phyloP scores from a whole-genome alignment of 2,113 vertebrate species.

The Apteryx mantelli region DNA sequence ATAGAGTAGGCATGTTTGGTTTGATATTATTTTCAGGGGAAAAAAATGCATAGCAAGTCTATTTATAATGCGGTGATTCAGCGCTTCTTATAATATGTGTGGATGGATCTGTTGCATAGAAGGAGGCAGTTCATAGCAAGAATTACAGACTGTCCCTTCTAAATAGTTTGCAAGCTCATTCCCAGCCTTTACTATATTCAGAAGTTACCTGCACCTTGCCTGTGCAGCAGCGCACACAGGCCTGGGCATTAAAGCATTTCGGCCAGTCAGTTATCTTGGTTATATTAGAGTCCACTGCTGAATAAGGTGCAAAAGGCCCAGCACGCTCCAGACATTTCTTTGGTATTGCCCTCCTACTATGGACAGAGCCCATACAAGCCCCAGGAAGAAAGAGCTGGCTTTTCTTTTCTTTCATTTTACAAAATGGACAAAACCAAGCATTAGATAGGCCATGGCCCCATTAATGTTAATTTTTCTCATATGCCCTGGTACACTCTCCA shows the following conservation, averaged over 20 bases:
- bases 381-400: neutral
- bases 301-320: neutral
- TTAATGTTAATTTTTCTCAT: neutral
- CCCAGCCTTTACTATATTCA: neutral
- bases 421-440: neutral
- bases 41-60: constrained; percentile 8
- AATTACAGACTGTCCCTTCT: constrained; percentile 8
- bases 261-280: neutral
- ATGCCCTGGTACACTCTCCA: neutral
- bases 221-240: neutral
- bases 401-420: neutral
- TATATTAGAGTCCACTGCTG: neutral
- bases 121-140: neutral
- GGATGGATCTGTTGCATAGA: constrained; percentile 7
- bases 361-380: neutral
- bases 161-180: constrained; percentile 5
- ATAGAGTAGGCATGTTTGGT: constrained; percentile 30
- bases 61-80: constrained; percentile 53
- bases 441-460: neutral
- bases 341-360: neutral
- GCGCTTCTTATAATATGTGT: neutral
- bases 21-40: constrained; percentile 50
- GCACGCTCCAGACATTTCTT: fast-evolving
- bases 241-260: neutral
- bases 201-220: neutral